Evolutionary conservation across 2,797 vertebrate genomes (phyloP).

Genomic region (Epinephelus malabaricus): DNA sequence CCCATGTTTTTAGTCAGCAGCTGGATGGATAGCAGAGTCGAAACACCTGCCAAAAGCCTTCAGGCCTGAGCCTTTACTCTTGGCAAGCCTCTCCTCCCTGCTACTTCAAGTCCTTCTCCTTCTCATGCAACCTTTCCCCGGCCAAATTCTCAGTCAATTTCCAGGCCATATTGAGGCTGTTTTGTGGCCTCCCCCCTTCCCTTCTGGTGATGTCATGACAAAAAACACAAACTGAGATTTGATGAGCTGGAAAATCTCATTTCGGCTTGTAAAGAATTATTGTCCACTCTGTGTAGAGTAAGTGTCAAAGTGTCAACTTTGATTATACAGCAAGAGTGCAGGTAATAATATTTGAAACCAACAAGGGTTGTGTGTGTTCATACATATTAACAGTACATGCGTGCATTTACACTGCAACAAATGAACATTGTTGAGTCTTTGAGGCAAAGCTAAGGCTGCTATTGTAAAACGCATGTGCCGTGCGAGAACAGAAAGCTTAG

Average conservation of each 20-base stretch:
- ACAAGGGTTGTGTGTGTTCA: slow-evolving; percentile 26
- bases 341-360: slow-evolving; percentile 63
- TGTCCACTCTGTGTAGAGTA: slow-evolving; percentile 54
- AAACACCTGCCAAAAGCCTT: slow-evolving; percentile 81
- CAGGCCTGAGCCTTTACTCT: slow-evolving; percentile 69
- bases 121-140: slow-evolving; percentile 73
- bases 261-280: slow-evolving; percentile 65
- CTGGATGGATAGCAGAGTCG: slow-evolving; percentile 79
- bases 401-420: slow-evolving; percentile 12
- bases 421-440: slow-evolving; percentile 18
- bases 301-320: slow-evolving; percentile 61
- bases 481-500: background rate
- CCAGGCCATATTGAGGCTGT: slow-evolving; percentile 74
- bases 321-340: slow-evolving; percentile 46
- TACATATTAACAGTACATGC: background rate
- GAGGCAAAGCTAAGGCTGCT: slow-evolving; percentile 27
- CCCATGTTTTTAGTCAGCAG: slow-evolving; percentile 74
- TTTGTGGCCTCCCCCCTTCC: slow-evolving; percentile 42
- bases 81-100: slow-evolving; percentile 72
- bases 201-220: slow-evolving; percentile 70
- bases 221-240: slow-evolving; percentile 75
- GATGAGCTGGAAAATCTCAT: slow-evolving; percentile 80
- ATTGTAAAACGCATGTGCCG: background rate
- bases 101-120: slow-evolving; percentile 75
- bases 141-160: slow-evolving; percentile 74